phyloP scores from a whole-genome alignment of 2,888 invertebrate species.

The Tenthredo notha region DNA sequence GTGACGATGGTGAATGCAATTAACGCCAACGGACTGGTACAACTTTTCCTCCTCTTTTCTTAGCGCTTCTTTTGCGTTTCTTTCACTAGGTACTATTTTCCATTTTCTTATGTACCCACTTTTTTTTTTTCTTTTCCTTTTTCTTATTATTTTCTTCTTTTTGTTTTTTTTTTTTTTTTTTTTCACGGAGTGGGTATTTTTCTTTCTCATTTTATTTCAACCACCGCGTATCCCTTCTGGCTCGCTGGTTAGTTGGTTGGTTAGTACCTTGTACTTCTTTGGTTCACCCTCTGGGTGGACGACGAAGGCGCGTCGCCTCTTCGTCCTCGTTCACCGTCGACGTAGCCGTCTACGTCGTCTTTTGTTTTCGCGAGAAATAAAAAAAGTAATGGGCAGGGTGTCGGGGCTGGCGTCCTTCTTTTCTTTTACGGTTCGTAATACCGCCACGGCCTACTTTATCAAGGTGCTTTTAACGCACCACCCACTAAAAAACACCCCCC shows the following conservation, averaged over 20 bases:
- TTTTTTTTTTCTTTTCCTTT: not conserved
- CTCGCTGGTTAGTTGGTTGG: constrained; percentile 29
- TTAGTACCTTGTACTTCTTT: constrained; percentile 5
- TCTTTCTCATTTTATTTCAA: not conserved
- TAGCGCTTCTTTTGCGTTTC: not conserved
- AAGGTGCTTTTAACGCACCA: constrained; percentile 60
- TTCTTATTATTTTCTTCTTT: not conserved
- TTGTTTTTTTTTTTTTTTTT: not conserved
- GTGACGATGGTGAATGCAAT: constrained; percentile 20
- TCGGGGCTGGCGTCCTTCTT: constrained; percentile 55
- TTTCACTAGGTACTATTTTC: not conserved
- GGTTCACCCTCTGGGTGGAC: constrained; percentile 39
- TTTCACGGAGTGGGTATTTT: not conserved
- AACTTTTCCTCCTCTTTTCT: not conserved
- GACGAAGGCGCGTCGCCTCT: constrained; percentile 53
- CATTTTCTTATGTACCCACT: constrained; percentile 17
- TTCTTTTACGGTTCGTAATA: constrained; percentile 56
- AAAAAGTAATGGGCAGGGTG: constrained; percentile 64
- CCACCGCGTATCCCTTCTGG: constrained; percentile 30
- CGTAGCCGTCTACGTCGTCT: constrained; percentile 54
- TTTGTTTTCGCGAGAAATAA: constrained; percentile 65
- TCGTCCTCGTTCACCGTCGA: constrained; percentile 51
- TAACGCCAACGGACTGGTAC: constrained; percentile 18
- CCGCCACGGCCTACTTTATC: constrained; percentile 60
- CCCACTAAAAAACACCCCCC: not conserved